phyloP scores from a whole-genome alignment of 2,888 invertebrate genomes.

The Drosophila picticornis region DNA sequence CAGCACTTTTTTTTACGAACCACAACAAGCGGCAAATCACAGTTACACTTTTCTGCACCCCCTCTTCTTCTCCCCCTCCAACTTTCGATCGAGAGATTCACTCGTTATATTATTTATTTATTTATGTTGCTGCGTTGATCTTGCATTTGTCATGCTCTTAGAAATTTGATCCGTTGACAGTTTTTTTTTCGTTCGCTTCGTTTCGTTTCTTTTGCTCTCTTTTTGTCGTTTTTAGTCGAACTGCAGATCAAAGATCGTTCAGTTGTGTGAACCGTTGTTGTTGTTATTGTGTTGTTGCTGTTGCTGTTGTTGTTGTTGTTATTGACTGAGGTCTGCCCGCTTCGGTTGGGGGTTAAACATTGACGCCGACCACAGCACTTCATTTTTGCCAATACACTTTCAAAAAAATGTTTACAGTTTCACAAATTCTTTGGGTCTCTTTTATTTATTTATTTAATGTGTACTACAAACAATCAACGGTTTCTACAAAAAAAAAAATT shows the following conservation, averaged over 20 bases:
- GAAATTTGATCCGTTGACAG: conserved; percentile 82
- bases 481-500: neutral
- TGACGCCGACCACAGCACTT: conserved; percentile 60
- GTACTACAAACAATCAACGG: no score
- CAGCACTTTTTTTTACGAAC: conserved; percentile 40
- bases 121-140: conserved; percentile 44
- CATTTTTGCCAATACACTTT: conserved; percentile 35
- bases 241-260: conserved; percentile 82
- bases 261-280: conserved; percentile 42
- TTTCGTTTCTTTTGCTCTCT: conserved; percentile 8
- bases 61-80: conserved; percentile 26
- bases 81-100: conserved; percentile 33
- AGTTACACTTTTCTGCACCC: conserved; percentile 37
- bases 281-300: conserved; percentile 15
- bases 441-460: neutral
- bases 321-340: conserved; percentile 29
- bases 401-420: neutral
- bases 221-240: conserved; percentile 3
- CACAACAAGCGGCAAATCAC: conserved; percentile 32
- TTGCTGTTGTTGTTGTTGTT: conserved; percentile 17
- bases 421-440: neutral
- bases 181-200: conserved; percentile 26
- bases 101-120: conserved; percentile 21
- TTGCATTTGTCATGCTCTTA: conserved; percentile 66
- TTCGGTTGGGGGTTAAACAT: conserved; percentile 63